Percentiles rank a stretch among this genome's conserved stretches.
Conservation (phyloP, 2,797 vertebrate species). For the Graptemys geographica region DNA sequence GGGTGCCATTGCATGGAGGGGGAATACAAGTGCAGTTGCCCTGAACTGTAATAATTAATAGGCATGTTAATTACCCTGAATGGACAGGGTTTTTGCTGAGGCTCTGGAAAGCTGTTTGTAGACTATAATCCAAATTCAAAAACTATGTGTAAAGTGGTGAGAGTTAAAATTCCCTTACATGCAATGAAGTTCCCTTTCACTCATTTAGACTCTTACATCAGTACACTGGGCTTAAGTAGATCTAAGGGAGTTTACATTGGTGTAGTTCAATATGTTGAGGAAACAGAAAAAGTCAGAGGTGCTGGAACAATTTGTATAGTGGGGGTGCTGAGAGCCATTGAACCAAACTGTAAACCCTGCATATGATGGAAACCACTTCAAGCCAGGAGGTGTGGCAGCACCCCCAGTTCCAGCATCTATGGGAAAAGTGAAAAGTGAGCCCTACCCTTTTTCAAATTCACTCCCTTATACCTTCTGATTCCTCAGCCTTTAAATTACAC, state of each 20-base stretch:
- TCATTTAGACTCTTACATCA: neutral
- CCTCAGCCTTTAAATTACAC: neutral
- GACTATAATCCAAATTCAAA: neutral
- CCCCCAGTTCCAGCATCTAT: too few relatives aligned
- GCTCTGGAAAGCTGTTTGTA: neutral
- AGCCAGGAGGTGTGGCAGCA: too few relatives aligned
- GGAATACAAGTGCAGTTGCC: neutral
- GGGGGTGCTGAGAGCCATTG: too few relatives aligned
- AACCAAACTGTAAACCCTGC: too few relatives aligned
- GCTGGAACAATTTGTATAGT: too few relatives aligned
- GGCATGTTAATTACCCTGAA: neutral
- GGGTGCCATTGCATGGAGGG: neutral
- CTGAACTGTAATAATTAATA: neutral
- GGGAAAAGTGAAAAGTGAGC: neutral
- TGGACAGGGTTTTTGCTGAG: neutral
- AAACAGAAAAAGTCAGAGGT: neutral
- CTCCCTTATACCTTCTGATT: neutral
- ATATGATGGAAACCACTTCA: too few relatives aligned
- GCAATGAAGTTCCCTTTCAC: neutral
- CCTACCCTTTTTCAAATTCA: neutral
- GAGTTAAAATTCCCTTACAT: neutral
- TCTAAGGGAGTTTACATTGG: neutral
- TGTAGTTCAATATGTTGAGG: neutral
- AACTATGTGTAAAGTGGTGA: neutral
- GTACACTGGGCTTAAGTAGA: neutral